These are phyloP conservation scores for Prunella himalayana DNA, from an alignment of 2,113 vertebrate genomes.

Conservation along the genomic window DNA sequence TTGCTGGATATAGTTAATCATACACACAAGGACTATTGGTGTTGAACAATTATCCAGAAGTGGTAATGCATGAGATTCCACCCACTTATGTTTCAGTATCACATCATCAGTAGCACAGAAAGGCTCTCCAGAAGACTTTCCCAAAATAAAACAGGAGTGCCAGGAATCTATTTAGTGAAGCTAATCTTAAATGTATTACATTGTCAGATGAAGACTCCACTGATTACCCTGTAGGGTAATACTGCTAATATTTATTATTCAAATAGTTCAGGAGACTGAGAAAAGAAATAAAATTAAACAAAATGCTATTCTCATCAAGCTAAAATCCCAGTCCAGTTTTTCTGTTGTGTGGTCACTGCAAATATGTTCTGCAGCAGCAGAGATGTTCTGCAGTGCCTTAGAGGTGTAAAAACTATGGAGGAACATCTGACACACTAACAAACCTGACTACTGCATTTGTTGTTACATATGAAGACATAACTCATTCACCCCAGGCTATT, in stretches of 20 bases:
- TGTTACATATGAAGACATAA: background rate
- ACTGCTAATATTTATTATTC: background rate
- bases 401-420: background rate
- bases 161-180: background rate
- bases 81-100: background rate
- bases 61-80: background rate
- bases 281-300: background rate
- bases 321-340: background rate
- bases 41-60: background rate
- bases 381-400: background rate
- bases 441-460: background rate
- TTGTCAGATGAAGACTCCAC: background rate
- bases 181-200: background rate
- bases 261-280: background rate
- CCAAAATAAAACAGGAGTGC: background rate
- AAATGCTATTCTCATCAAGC: background rate
- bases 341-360: background rate
- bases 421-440: background rate
- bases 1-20: background rate
- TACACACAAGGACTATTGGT: fast-evolving
- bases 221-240: background rate
- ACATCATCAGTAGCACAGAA: background rate
- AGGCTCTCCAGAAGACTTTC: background rate
- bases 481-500: background rate
- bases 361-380: background rate